These are phyloP conservation scores for Standfussiana lucernea DNA, from an alignment of 2,888 invertebrate species.

Conservation along the genomic window DNA sequence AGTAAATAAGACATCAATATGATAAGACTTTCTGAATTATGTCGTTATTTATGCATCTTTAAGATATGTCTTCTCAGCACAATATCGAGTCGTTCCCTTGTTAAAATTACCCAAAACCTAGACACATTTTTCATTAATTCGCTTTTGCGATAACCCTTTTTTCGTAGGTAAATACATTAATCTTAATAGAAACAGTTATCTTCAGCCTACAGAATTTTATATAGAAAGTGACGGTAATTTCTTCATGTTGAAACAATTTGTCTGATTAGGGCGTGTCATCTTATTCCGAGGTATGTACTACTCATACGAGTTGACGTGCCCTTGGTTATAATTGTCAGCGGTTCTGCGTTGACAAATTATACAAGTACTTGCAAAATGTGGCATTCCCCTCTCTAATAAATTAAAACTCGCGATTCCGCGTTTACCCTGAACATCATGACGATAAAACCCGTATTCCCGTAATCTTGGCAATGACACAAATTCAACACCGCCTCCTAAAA, in stretches of 20 bases:
- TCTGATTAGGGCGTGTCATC: background rate
- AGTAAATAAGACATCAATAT: background rate
- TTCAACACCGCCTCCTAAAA: slow-evolving; percentile 25
- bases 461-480: slow-evolving; percentile 42
- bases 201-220: background rate
- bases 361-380: background rate
- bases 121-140: slow-evolving; percentile 6
- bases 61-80: background rate
- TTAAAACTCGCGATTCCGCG: background rate
- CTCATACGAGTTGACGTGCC: background rate
- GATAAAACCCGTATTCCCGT: slow-evolving; percentile 9
- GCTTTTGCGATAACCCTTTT: slow-evolving; percentile 8
- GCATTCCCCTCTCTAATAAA: background rate
- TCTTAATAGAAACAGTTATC: no score
- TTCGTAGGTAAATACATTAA: background rate
- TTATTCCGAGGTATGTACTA: background rate
- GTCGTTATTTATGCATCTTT: slow-evolving; percentile 7
- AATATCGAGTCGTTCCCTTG: slow-evolving; percentile 14
- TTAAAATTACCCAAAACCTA: background rate
- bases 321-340: background rate
- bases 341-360: background rate
- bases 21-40: background rate
- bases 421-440: background rate
- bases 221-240: background rate
- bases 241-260: background rate